Evolutionary conservation across 2,113 vertebrate genomes (phyloP), one percentile per base, ranked within the genome.

Genomic region (Porphyrio hochstetteri): DNA sequence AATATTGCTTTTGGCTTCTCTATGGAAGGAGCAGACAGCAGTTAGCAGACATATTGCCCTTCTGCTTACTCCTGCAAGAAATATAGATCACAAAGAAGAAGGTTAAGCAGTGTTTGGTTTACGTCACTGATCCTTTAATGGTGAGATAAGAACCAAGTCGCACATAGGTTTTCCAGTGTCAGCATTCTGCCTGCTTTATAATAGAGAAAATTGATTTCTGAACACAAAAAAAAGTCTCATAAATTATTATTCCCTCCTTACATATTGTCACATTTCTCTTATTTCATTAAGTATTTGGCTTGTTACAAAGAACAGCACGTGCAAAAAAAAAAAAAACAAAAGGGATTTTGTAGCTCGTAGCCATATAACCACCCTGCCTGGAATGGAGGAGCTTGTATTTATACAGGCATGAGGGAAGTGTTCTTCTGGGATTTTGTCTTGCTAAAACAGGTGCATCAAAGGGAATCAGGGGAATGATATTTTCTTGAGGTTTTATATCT

Each of bases 21-120:
- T 89, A 17, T 29, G 59, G 69, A 70, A 88, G 57, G 36, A 89
- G 53, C 36, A 92, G 76, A 65, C 60, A 90, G 71, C 63, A 93
- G 56, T 89, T 40, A 72, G 69, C 61, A 94, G 70, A 52, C n/a
- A 21, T 60, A 33, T 8, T 95, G 77, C 83, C 40, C 59, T 88
- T 93, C 92, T 79, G 16, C 40, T 55, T 95, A 59, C n/a, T 95
- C 69, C 72, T 93, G 71, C 63, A 79, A 95, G 78, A 97, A 94
- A 96, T 90, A 81, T 35, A 70, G 64, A 92, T 93, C 59, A 55
- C 4, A 38, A 95, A 90, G 76, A 83, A 86, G 61, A 84, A 91
- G 94, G 86, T 90, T 95, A 95, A 95, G 81, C 52, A 85, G 48
- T 67, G 59, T 77, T 92, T 93, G 76, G 50, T 96, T 96, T 95